These are phyloP conservation scores for Timema cristinae DNA, from an alignment of 2,888 invertebrate genomes.

Conservation along the genomic window DNA sequence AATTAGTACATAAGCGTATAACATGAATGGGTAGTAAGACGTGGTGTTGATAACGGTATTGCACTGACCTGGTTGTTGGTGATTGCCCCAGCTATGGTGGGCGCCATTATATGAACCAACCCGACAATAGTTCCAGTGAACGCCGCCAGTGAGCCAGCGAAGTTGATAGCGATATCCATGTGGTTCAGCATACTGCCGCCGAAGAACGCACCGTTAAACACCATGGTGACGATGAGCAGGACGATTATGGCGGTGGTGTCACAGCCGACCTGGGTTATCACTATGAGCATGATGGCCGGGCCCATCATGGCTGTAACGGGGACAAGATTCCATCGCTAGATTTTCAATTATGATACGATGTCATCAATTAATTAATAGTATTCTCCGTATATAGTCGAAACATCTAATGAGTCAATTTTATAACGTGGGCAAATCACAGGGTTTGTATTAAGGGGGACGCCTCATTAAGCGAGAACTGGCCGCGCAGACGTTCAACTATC, in stretches of 20 bases:
- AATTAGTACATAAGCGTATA: too few relatives aligned
- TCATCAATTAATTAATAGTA: too few relatives aligned
- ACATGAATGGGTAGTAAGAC: too few relatives aligned
- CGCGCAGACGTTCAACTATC: too few relatives aligned
- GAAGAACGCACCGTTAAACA: constrained; percentile 10
- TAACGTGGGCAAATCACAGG: too few relatives aligned
- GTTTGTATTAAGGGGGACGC: too few relatives aligned
- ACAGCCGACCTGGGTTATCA: not conserved
- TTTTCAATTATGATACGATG: too few relatives aligned
- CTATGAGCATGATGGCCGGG: not conserved
- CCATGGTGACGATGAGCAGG: constrained; percentile 3
- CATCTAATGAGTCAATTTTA: too few relatives aligned
- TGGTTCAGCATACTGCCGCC: constrained; percentile 13
- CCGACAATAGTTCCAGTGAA: not conserved
- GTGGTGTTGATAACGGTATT: too few relatives aligned
- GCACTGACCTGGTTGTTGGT: not conserved
- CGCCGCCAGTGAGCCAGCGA: constrained; percentile 5
- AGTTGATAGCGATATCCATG: constrained; percentile 7
- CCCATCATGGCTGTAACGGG: not conserved
- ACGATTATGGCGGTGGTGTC: not conserved
- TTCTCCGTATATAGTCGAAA: too few relatives aligned
- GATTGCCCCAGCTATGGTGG: constrained; percentile 6
- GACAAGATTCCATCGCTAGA: too few relatives aligned
- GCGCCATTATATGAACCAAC: not conserved
- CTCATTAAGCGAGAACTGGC: too few relatives aligned